phyloP scores from a whole-genome alignment of 1,140 invertebrate species.

The Bradynema listronoti region DNA sequence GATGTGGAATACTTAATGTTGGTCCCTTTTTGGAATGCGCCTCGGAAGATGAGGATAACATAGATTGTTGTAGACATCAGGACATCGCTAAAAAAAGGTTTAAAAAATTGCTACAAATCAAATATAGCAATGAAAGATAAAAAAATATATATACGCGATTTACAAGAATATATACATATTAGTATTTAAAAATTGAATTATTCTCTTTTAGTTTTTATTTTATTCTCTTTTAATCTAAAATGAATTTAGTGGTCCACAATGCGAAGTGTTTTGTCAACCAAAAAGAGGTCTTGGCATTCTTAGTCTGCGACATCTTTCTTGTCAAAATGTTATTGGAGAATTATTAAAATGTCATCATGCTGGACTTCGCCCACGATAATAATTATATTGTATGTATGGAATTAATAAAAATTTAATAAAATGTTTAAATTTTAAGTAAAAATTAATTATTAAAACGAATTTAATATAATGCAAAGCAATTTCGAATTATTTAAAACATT shows the following conservation, averaged over 20 bases:
- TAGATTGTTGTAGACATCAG: slow-evolving; percentile 30
- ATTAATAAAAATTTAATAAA: too few species aligned
- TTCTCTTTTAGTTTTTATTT: background rate
- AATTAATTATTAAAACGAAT: too few species aligned
- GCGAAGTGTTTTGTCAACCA: slow-evolving; percentile 44
- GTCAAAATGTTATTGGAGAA: slow-evolving; percentile 38
- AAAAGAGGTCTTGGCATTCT: slow-evolving; percentile 26
- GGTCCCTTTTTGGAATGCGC: slow-evolving; percentile 42
- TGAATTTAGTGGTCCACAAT: slow-evolving; percentile 36
- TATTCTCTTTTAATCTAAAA: slow-evolving; percentile 13
- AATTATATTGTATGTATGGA: too few species aligned
- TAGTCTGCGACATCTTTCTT: slow-evolving; percentile 36
- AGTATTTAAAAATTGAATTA: too few species aligned
- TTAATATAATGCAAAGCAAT: too few species aligned
- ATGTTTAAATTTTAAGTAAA: too few species aligned
- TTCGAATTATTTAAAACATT: too few species aligned
- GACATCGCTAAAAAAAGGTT: slow-evolving; percentile 33
- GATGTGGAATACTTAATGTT: slow-evolving; percentile 43
- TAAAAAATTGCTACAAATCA: too few species aligned
- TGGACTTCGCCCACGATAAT: too few species aligned
- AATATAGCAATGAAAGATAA: too few species aligned
- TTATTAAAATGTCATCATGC: slow-evolving; percentile 40
- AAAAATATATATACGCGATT: too few species aligned
- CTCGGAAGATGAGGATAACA: slow-evolving; percentile 36
- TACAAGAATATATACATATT: too few species aligned